Evolutionary conservation across 1,140 invertebrate species (phyloP).

Genomic region (Bombus waltoni): DNA sequence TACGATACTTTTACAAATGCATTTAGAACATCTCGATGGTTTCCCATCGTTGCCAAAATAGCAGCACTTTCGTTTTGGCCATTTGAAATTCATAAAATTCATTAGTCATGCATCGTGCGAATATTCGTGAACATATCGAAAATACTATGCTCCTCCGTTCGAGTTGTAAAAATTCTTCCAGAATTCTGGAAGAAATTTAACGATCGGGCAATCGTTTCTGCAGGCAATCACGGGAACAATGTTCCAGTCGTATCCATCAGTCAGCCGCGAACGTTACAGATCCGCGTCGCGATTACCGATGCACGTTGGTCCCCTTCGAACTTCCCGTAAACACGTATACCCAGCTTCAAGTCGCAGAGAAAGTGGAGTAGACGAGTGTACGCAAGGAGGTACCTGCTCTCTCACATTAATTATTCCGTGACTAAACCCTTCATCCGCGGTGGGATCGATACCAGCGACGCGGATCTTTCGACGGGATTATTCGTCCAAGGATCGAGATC

Average conservation of each 20-base stretch:
- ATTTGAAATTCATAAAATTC: too few relatives aligned
- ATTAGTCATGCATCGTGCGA: too few relatives aligned
- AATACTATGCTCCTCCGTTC: too few relatives aligned
- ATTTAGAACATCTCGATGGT: too few relatives aligned
- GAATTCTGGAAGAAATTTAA: neutral
- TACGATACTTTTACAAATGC: too few relatives aligned
- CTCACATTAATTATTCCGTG: conserved; percentile 72
- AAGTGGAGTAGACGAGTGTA: conserved; percentile 68
- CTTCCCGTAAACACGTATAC: conserved; percentile 63
- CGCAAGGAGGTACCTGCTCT: conserved; percentile 69
- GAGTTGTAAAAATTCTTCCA: too few relatives aligned
- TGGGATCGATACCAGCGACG: conserved; percentile 68
- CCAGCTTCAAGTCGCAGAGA: conserved; percentile 61
- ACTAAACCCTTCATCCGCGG: conserved; percentile 68
- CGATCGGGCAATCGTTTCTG: neutral
- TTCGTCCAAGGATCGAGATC: conserved; percentile 63
- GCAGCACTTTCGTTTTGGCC: too few relatives aligned
- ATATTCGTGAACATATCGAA: too few relatives aligned
- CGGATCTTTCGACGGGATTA: conserved; percentile 69
- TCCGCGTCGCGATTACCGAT: conserved; percentile 39
- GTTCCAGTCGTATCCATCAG: conserved; percentile 20
- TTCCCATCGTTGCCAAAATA: too few relatives aligned
- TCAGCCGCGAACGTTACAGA: conserved; percentile 15
- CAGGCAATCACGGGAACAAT: conserved; percentile 1
- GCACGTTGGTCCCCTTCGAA: conserved; percentile 54